Percentiles rank a stretch among this genome's conserved stretches.
phyloP scores from a whole-genome alignment of 2,888 invertebrate species.

The Tenodera sinensis region DNA sequence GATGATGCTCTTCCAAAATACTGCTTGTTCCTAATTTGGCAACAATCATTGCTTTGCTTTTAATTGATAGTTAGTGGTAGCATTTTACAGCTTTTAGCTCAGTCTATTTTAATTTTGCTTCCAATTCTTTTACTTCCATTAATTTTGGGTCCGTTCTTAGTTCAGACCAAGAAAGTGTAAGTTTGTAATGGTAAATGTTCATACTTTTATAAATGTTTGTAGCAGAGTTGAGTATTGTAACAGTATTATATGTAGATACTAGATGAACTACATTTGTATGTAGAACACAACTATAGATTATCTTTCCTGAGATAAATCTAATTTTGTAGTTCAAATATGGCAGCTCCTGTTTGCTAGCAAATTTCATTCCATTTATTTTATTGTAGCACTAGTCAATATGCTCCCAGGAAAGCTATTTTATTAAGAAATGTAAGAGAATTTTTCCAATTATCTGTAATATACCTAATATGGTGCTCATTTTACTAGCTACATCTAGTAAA shows the following conservation, averaged over 20 bases:
- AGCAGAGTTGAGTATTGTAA: background rate
- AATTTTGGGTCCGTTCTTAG: background rate
- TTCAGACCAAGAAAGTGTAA: background rate
- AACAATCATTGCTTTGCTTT: background rate
- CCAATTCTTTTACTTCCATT: background rate
- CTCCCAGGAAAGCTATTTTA: background rate
- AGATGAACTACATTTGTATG: background rate
- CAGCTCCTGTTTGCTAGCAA: background rate
- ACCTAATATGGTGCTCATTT: background rate
- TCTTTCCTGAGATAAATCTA: background rate
- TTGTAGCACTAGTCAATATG: background rate
- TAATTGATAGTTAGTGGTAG: background rate
- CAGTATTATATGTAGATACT: background rate
- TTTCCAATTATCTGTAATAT: background rate
- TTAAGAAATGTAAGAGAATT: background rate
- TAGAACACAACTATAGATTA: background rate
- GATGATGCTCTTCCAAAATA: background rate
- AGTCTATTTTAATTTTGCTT: background rate
- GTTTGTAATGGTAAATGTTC: background rate
- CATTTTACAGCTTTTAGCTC: background rate
- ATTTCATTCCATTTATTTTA: background rate
- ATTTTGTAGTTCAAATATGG: background rate
- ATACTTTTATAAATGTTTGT: constrained; percentile 13
- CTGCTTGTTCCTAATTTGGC: background rate
- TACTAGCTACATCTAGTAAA: background rate